Conservation (phyloP, 2,888 invertebrate genomes). For the Pachycephus smyrnensis region DNA sequence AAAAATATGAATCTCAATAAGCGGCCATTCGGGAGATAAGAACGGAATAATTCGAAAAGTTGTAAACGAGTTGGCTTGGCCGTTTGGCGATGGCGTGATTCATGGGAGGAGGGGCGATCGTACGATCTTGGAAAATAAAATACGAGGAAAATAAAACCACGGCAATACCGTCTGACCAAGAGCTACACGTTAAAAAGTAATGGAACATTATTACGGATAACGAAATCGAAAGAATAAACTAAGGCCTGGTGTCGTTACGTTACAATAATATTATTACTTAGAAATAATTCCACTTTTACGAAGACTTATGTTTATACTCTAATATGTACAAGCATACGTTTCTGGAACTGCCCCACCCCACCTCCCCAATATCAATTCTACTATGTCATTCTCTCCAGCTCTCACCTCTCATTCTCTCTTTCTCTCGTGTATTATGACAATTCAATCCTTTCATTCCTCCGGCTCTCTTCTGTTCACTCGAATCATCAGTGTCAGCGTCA, state of each 20-base stretch:
- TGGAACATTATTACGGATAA: slow-evolving; percentile 32
- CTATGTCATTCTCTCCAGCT: background rate
- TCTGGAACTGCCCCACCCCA: background rate
- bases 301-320: slow-evolving; percentile 9
- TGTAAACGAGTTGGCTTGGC: background rate
- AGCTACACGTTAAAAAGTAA: slow-evolving; percentile 21
- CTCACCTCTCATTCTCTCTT: background rate
- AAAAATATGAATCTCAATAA: background rate
- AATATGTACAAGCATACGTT: slow-evolving; percentile 15
- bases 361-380: slow-evolving; percentile 3
- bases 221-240: slow-evolving; percentile 31
- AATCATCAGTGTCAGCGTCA: background rate
- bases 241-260: slow-evolving; percentile 40
- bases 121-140: background rate
- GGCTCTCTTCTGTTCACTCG: background rate
- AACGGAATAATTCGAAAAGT: background rate
- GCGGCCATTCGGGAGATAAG: background rate
- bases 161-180: background rate
- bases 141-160: background rate
- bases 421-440: background rate
- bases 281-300: slow-evolving; percentile 12
- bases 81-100: background rate
- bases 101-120: background rate
- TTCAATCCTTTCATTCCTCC: background rate
- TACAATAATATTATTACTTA: slow-evolving; percentile 20